Evolutionary conservation across 2,797 vertebrate genomes (phyloP).

Genomic region (Hyperoplus immaculatus): DNA sequence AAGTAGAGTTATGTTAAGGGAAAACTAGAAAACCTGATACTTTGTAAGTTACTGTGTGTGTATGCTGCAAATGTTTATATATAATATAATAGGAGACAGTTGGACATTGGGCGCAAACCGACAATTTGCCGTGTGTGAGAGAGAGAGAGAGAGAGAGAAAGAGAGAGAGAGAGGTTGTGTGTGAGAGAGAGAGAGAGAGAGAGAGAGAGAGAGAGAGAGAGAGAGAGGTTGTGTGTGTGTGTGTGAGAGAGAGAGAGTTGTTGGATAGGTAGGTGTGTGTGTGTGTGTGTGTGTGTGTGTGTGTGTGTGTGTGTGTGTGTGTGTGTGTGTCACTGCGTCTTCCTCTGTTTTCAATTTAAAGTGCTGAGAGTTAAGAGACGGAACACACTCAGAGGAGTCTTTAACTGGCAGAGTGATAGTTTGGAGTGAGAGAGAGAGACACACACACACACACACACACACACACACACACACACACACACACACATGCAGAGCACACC

Average conservation of each 20-base stretch:
- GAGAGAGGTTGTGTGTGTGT: too few species aligned
- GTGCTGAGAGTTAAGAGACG: conserved; percentile 11
- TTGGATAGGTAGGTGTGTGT: too few species aligned
- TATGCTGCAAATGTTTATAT: background rate
- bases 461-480: background rate
- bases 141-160: background rate
- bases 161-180: background rate
- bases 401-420: conserved; percentile 30
- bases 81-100: conserved; percentile 39
- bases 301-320: too few species aligned
- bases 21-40: conserved; percentile 48
- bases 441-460: too few species aligned
- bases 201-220: too few species aligned
- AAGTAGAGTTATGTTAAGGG: conserved; percentile 32
- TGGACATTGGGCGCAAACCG: background rate
- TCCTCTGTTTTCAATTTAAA: conserved; percentile 21
- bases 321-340: too few species aligned
- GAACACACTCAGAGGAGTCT: conserved; percentile 21
- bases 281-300: too few species aligned
- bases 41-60: conserved; percentile 45
- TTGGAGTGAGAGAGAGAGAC: conserved; percentile 25
- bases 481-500: conserved; percentile 36
- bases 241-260: too few species aligned
- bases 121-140: too few species aligned
- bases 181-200: too few species aligned